A percentile compares a stretch with the other conserved stretches of the same genome.
Evolutionary conservation across 2,797 vertebrate species (phyloP).

Genomic region (Anabacerthia variegaticeps): DNA sequence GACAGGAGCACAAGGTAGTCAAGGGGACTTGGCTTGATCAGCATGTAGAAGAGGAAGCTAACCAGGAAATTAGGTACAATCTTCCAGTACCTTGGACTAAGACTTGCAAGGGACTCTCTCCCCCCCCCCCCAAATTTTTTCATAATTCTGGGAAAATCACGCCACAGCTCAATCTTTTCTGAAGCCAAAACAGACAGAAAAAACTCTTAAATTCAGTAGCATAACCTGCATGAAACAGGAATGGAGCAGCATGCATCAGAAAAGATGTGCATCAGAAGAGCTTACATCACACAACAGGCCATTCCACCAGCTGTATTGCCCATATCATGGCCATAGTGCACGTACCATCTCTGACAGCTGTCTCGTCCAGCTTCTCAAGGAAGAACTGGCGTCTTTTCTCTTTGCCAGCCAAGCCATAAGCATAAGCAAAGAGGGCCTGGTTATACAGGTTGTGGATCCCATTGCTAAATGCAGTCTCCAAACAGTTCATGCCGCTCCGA

Average conservation of each 20-base stretch:
- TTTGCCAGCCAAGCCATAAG: constrained; percentile 79
- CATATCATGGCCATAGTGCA: neutral
- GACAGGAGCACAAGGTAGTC: neutral
- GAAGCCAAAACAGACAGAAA: neutral
- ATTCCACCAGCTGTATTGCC: neutral
- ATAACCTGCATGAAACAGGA: neutral
- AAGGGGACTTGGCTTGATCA: neutral
- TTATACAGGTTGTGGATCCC: constrained; percentile 77
- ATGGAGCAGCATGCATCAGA: neutral
- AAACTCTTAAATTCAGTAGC: neutral
- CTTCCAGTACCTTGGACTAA: neutral
- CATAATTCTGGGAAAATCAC: neutral
- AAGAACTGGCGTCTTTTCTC: constrained; percentile 23
- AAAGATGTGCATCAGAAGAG: neutral
- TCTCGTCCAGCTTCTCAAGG: constrained; percentile 22
- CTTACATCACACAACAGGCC: neutral
- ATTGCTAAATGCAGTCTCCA: constrained; percentile 44
- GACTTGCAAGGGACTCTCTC: neutral
- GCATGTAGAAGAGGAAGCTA: neutral
- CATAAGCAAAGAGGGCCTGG: constrained; percentile 83
- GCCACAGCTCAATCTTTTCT: neutral
- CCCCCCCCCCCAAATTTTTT: neutral
- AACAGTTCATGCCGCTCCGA: constrained; percentile 36
- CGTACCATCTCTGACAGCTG: constrained; percentile 43
- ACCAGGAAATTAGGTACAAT: neutral